Evolutionary conservation across 2,113 vertebrate genomes (phyloP).

Genomic region (Symphodus melops): DNA sequence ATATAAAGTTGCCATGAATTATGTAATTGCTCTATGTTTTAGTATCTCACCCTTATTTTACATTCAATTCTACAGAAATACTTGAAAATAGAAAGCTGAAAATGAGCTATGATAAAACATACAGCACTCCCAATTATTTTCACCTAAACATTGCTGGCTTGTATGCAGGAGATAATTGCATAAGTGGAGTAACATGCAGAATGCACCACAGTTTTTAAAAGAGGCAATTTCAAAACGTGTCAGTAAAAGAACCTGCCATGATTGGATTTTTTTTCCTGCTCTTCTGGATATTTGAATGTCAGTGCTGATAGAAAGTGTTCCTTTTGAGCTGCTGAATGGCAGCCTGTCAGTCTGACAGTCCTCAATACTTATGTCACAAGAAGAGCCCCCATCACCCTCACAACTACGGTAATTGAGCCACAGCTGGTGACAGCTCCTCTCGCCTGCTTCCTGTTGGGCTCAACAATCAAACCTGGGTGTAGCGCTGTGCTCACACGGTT

Average conservation of each 20-base stretch:
- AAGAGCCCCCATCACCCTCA: conserved; percentile 47
- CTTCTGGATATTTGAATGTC: conserved; percentile 51
- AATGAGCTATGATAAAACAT: conserved; percentile 20
- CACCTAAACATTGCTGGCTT: conserved; percentile 30
- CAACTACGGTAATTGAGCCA: conserved; percentile 67
- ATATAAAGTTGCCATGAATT: conserved; percentile 10
- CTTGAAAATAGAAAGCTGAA: conserved; percentile 20
- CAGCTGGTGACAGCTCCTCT: conserved; percentile 59
- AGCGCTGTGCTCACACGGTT: conserved; percentile 26
- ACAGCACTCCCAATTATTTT: conserved; percentile 30
- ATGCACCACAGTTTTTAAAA: conserved; percentile 4
- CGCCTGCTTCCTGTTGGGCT: conserved; percentile 54
- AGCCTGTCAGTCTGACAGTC: conserved; percentile 57
- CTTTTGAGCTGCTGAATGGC: conserved; percentile 48
- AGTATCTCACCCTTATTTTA: neutral
- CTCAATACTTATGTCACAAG: conserved; percentile 55
- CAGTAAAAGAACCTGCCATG: conserved; percentile 13
- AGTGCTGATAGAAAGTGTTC: conserved; percentile 44
- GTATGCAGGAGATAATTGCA: neutral
- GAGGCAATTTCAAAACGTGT: conserved; percentile 21
- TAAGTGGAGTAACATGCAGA: conserved; percentile 12
- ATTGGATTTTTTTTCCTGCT: conserved; percentile 5
- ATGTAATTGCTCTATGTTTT: neutral
- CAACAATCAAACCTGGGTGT: conserved; percentile 46
- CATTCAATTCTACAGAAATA: conserved; percentile 16